Evolutionary conservation across 2,113 vertebrate genomes (phyloP).

Genomic region (Cairina moschata): DNA sequence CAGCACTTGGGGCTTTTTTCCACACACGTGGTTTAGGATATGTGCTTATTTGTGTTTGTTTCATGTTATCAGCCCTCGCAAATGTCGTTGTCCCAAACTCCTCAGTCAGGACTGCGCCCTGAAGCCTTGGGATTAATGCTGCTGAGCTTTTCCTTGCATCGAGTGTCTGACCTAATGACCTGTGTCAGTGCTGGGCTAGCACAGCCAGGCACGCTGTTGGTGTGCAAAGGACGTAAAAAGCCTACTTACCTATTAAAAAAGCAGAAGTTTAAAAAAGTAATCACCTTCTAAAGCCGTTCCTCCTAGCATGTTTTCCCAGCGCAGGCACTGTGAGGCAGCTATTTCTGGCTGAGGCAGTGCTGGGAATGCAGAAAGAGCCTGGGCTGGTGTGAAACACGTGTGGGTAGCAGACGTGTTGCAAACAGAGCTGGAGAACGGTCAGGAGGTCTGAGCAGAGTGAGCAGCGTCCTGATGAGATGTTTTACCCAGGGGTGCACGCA

Average conservation of each 20-base stretch:
- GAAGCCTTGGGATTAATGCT: background rate
- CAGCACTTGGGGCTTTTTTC: background rate
- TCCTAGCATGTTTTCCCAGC: background rate
- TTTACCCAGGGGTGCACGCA: no score
- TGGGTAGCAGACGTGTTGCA: rapidly evolving
- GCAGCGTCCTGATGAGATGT: background rate
- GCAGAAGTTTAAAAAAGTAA: background rate
- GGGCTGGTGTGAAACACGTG: rapidly evolving
- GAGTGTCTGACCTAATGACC: background rate
- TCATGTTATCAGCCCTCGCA: background rate
- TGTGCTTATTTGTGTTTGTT: background rate
- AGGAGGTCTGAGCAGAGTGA: rapidly evolving
- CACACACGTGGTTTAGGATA: no score
- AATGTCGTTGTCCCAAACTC: background rate
- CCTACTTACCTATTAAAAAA: background rate
- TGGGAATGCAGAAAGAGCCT: background rate
- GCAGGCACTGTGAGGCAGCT: background rate
- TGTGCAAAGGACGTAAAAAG: background rate
- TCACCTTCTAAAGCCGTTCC: background rate
- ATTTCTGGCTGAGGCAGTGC: background rate
- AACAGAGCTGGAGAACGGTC: background rate
- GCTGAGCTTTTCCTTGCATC: background rate
- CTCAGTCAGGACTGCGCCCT: rapidly evolving
- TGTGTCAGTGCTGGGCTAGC: background rate
- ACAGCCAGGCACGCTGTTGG: rapidly evolving